phyloP scores from a whole-genome alignment of 2,888 invertebrate genomes.

The Melieria omissa region DNA sequence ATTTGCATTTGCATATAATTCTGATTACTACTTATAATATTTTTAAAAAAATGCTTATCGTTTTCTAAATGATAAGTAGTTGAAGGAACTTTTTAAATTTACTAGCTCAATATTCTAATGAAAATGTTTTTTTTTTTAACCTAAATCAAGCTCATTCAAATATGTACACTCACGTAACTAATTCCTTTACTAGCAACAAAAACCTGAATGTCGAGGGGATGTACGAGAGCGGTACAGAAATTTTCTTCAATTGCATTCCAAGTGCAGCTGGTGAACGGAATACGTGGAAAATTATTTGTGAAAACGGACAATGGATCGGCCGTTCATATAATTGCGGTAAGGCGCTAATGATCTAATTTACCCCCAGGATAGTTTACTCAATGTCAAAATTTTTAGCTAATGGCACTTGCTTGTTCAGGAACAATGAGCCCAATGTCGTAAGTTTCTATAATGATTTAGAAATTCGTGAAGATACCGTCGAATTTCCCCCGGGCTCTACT shows the following conservation, averaged over 20 bases:
- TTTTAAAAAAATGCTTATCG: no score
- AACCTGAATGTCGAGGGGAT: slow-evolving; percentile 75
- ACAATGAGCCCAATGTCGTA: slow-evolving; percentile 82
- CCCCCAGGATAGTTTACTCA: background rate
- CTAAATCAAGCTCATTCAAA: background rate
- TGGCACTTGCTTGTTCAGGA: slow-evolving; percentile 80
- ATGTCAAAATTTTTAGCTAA: slow-evolving; percentile 67
- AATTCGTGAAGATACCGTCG: slow-evolving; percentile 79
- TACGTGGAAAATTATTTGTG: slow-evolving; percentile 87
- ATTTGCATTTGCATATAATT: no score
- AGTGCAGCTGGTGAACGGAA: slow-evolving; percentile 84
- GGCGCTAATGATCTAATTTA: slow-evolving; percentile 14
- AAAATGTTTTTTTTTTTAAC: no score
- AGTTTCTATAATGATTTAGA: slow-evolving; percentile 84
- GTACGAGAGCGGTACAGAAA: slow-evolving; percentile 85
- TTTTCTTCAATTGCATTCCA: slow-evolving; percentile 85
- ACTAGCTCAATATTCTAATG: no score
- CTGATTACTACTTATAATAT: no score
- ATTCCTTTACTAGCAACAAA: slow-evolving; percentile 69
- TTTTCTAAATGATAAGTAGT: no score
- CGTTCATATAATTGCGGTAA: slow-evolving; percentile 83
- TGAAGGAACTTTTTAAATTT: no score
- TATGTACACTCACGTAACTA: background rate
- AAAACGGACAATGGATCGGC: slow-evolving; percentile 87
- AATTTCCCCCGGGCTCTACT: slow-evolving; percentile 80